Conservation (phyloP, 2,113 vertebrate genomes). For the human (Homo sapiens) region DNA sequence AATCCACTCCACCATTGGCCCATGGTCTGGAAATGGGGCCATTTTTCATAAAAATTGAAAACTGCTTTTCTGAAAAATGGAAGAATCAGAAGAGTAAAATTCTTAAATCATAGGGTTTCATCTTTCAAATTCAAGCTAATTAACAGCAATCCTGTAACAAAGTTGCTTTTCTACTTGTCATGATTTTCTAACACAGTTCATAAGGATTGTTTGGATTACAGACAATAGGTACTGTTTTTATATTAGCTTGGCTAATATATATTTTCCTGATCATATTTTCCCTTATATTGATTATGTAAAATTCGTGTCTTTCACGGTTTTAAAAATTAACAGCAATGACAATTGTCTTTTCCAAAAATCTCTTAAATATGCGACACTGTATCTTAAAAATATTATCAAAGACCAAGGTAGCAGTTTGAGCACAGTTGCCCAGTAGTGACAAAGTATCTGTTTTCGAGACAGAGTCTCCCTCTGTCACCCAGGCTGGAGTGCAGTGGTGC, state of each 20-base stretch:
- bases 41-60: not conserved
- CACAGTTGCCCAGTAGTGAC: not conserved
- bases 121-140: conserved; percentile 2
- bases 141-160: not conserved
- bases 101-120: not conserved
- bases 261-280: conserved; percentile 8
- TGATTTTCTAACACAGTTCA: not conserved
- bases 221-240: not conserved
- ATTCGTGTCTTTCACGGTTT: not conserved
- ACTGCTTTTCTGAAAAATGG: not conserved
- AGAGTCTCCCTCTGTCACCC: no score
- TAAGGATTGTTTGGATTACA: not conserved
- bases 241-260: not conserved
- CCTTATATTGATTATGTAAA: not conserved
- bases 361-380: not conserved
- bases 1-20: not conserved
- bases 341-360: not conserved
- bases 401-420: not conserved
- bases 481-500: no score
- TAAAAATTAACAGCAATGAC: not conserved
- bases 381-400: conserved; percentile 5
- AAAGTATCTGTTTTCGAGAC: not conserved
- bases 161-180: not conserved
- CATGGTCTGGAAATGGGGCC: not conserved
- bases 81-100: not conserved